Evolutionary conservation across 2,113 vertebrate species (phyloP), one percentile per base, ranked within the genome.

Genomic region (Calonectris borealis): DNA sequence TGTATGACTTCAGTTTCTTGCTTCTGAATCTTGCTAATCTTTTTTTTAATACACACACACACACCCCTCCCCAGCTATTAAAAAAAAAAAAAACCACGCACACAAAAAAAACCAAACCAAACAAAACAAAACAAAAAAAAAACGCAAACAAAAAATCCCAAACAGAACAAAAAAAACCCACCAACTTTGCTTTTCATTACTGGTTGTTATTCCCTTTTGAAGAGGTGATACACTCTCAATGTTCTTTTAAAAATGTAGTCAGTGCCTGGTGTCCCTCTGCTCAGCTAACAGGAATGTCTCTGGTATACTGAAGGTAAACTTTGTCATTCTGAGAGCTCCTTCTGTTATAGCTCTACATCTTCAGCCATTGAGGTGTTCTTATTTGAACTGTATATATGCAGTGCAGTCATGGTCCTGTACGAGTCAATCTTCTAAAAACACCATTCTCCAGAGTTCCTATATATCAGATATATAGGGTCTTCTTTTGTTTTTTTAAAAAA

Each of bases 171-270:
- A 51, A 17, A 27, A 16, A 16, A 8, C 19, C 1, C 18, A 62
- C 3, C 0, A 60, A 17, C 11, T 34, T 49, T 64, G 12, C 6
- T 89, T 46, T 91, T 66, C 13, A 22, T 34, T 34, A 7, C 3
- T 40, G 11, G 2, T 55, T 88, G 16, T 54, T 78, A 29, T 71
- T 11, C 7, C 6, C 5, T 78, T 93, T 68, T 54, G 54, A 68
- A 38, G n/a, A 29, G 17, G 1, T 40, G 6, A 19, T 83, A 8
- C 1, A 1, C 1, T 60, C 36, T 82, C 32, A 29, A 0, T 34
- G 3, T 46, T 44, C 4, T 66, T 49, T n/a, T 55, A 16, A 57
- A 82, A 68, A 32, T 17, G 3, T 36, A 44, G 7, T 26, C 29
- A 18, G 8, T 55, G 26, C 83, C 29, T 75, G 7, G 4, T 64